Evolutionary conservation across 2,888 invertebrate species (phyloP).

Genomic region (Noctua janthina): DNA sequence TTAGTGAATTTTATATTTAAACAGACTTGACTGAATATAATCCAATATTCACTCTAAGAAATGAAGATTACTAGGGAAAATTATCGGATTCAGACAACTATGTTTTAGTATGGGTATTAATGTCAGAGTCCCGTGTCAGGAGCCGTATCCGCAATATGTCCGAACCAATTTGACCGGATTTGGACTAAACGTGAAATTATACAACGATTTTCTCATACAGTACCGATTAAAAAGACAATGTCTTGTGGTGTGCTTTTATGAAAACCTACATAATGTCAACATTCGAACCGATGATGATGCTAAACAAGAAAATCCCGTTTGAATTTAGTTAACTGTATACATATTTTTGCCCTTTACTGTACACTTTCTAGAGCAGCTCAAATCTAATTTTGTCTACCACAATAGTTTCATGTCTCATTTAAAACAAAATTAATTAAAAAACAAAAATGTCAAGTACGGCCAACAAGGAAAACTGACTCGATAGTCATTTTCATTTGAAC

Average conservation of each 20-base stretch:
- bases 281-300: constrained; percentile 1
- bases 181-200: neutral
- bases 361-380: neutral
- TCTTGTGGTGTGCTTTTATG: too few relatives aligned
- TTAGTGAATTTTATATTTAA: neutral
- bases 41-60: neutral
- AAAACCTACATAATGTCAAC: neutral
- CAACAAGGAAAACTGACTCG: constrained; percentile 2
- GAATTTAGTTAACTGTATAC: neutral
- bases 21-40: neutral
- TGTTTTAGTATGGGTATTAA: too few relatives aligned
- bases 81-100: too few relatives aligned
- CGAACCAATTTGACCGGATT: too few relatives aligned
- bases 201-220: neutral
- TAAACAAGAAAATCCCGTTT: neutral
- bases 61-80: neutral
- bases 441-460: neutral
- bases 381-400: constrained; percentile 27
- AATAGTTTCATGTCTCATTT: constrained; percentile 9
- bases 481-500: neutral
- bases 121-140: too few relatives aligned
- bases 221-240: neutral
- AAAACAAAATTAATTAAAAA: constrained; percentile 4
- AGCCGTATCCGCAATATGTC: neutral
- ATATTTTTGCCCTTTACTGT: neutral